A percentile compares a stretch with the other conserved stretches of the same genome.
These are phyloP conservation scores for Syncerus caffer DNA, from an alignment of 2,797 vertebrate species.

Conservation along the genomic window DNA sequence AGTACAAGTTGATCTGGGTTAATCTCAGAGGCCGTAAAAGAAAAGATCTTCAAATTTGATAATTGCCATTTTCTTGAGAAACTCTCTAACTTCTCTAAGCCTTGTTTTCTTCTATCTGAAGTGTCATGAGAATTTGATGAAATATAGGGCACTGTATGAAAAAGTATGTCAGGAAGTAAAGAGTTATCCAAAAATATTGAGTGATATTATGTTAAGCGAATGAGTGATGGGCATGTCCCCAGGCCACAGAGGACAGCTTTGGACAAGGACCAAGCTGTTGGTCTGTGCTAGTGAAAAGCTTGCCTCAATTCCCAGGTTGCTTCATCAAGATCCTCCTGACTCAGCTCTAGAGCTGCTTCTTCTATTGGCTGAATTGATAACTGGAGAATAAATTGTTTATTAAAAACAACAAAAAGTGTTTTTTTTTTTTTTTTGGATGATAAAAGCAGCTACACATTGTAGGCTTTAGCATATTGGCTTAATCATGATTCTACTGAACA, in stretches of 20 bases:
- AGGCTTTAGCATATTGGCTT: background rate
- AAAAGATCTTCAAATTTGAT: background rate
- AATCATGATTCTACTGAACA: background rate
- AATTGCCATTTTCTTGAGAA: background rate
- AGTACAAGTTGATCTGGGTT: background rate
- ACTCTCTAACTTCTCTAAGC: background rate
- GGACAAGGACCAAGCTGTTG: background rate
- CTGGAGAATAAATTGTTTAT: background rate
- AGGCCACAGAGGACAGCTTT: background rate
- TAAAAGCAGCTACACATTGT: background rate
- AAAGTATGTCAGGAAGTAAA: background rate
- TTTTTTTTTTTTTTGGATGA: background rate
- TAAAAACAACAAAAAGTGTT: background rate
- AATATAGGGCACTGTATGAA: background rate
- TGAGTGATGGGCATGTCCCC: background rate
- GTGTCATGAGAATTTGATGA: background rate
- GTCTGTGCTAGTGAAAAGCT: background rate
- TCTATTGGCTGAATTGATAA: background rate
- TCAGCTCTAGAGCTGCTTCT: background rate
- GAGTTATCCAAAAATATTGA: background rate
- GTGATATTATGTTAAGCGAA: background rate
- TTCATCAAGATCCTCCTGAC: background rate
- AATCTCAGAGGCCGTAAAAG: background rate
- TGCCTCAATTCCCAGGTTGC: background rate
- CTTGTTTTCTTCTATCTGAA: background rate